phyloP scores from a whole-genome alignment of 2,797 vertebrate genomes.

The Moxostoma hubbsi region DNA sequence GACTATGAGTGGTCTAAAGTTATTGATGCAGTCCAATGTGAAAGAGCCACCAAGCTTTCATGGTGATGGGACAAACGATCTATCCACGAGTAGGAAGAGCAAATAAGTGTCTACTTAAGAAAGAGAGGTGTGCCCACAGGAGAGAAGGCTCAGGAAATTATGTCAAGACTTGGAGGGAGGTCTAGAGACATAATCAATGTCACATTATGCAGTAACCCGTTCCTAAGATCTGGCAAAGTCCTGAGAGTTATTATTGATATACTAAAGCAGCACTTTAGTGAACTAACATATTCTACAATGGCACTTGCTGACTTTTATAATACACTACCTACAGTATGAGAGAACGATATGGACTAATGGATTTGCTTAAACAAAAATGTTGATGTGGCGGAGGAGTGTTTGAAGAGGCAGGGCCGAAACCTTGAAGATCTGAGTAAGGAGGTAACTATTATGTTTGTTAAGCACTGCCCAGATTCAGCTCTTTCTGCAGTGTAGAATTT shows the following conservation, averaged over 20 bases:
- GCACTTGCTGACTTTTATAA: background rate
- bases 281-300: conserved; percentile 6
- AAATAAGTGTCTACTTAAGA: conserved; percentile 38
- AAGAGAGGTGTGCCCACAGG: conserved; percentile 21
- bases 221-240: conserved; percentile 8
- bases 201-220: conserved; percentile 25
- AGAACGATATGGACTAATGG: conserved; percentile 32
- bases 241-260: conserved; percentile 38
- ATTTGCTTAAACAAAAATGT: conserved; percentile 24
- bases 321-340: conserved; percentile 5
- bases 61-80: too few relatives aligned
- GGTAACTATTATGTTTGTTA: too few relatives aligned
- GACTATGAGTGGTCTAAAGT: too few relatives aligned
- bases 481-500: too few relatives aligned
- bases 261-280: conserved; percentile 45
- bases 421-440: too few relatives aligned
- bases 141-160: conserved; percentile 37
- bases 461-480: too few relatives aligned
- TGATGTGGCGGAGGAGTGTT: background rate
- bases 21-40: too few relatives aligned
- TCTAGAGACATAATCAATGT: conserved; percentile 47
- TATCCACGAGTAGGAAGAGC: conserved; percentile 36
- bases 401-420: conserved; percentile 43
- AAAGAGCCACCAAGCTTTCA: too few relatives aligned
- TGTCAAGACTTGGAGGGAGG: conserved; percentile 46